These are phyloP conservation scores for Drosophila melanocephala DNA, from an alignment of 2,888 invertebrate species.

Conservation along the genomic window DNA sequence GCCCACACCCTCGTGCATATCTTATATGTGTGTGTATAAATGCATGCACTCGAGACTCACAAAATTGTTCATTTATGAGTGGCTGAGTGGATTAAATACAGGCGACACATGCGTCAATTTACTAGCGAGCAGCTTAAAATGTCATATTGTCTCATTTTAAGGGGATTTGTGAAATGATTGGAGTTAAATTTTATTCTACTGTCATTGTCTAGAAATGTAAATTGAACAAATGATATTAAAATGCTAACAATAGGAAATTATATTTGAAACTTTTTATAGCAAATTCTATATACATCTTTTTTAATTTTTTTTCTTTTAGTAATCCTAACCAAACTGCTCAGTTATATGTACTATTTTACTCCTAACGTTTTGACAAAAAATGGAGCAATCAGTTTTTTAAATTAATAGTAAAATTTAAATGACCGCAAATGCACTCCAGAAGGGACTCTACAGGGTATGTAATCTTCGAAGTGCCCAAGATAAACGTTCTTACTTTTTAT, in stretches of 20 bases:
- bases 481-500: background rate
- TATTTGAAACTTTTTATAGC: background rate
- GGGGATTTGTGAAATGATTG: background rate
- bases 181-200: background rate
- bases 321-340: background rate
- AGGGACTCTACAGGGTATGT: background rate
- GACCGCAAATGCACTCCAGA: background rate
- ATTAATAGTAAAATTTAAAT: background rate
- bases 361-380: background rate
- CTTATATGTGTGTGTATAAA: slow-evolving; percentile 7
- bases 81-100: slow-evolving; percentile 14
- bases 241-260: background rate
- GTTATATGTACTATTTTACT: no score
- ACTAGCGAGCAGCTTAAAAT: background rate
- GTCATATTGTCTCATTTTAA: background rate
- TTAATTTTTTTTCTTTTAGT: no score
- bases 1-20: slow-evolving; percentile 14
- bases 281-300: background rate
- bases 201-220: background rate
- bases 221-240: background rate
- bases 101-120: slow-evolving; percentile 34
- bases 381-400: background rate
- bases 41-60: slow-evolving; percentile 9
- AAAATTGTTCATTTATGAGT: slow-evolving; percentile 30
- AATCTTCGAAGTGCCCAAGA: background rate